Evolutionary conservation across 2,888 invertebrate species (phyloP).

Genomic region (Ganaspis brasiliensis): DNA sequence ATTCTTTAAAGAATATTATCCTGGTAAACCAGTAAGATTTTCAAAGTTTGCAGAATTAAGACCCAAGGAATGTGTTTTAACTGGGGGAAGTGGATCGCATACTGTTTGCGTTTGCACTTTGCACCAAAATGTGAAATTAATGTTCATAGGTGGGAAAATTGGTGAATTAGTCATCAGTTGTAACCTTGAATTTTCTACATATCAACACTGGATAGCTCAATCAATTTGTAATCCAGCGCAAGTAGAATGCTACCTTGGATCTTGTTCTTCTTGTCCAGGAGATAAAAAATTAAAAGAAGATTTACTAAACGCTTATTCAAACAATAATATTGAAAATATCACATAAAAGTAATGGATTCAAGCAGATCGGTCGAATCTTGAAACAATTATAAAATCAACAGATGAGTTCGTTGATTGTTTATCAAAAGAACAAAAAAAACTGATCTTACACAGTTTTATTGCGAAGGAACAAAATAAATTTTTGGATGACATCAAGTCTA

Average conservation of each 20-base stretch:
- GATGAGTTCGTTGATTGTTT: not conserved
- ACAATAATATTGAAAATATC: not conserved
- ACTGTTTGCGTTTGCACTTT: conserved; percentile 62
- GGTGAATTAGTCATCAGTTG: not conserved
- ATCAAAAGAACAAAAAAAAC: not conserved
- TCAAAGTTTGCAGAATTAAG: conserved; percentile 58
- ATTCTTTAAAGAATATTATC: not conserved
- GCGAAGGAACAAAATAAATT: not conserved
- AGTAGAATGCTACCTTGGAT: not conserved
- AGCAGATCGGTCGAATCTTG: not conserved
- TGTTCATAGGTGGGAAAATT: conserved; percentile 55
- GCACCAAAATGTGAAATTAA: conserved; percentile 62
- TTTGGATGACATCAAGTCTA: not conserved
- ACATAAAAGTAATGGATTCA: not conserved
- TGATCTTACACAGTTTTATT: not conserved
- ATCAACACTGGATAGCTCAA: not conserved
- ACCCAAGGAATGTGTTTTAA: conserved; percentile 60
- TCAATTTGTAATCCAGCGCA: not conserved
- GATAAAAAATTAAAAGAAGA: not conserved
- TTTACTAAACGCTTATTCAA: not conserved
- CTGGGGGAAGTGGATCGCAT: conserved; percentile 60
- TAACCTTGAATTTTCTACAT: not conserved
- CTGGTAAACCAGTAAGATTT: conserved; percentile 51
- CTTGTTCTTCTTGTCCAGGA: not conserved
- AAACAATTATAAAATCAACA: not conserved